phyloP scores from a whole-genome alignment of 2,113 vertebrate species.

The Steatornis caripensis region DNA sequence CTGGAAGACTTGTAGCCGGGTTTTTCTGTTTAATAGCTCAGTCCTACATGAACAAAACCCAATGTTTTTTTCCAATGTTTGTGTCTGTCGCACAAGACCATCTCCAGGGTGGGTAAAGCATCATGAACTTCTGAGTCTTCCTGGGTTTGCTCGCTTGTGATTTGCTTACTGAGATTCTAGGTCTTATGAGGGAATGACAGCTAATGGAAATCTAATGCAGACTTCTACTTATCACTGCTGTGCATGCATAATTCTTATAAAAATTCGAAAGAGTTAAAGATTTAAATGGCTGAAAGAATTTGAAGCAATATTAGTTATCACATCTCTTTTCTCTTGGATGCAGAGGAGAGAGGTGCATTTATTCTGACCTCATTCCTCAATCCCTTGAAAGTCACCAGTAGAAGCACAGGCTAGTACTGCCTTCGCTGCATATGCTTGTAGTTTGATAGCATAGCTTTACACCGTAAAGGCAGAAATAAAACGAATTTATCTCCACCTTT shows the following conservation, averaged over 20 bases:
- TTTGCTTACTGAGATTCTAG: neutral
- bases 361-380: neutral
- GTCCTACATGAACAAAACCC: neutral
- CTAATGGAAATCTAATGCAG: neutral
- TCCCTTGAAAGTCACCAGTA: neutral
- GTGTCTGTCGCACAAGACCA: neutral
- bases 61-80: rapidly evolving
- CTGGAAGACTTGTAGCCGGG: neutral
- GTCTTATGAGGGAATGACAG: neutral
- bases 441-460: neutral
- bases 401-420: neutral
- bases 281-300: neutral
- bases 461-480: neutral
- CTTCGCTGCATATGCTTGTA: neutral
- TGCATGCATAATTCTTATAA: neutral
- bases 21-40: neutral
- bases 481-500: neutral
- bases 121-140: neutral
- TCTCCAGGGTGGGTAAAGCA: neutral
- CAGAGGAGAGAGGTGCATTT: neutral
- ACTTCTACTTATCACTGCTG: neutral
- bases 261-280: neutral
- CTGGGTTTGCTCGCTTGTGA: neutral
- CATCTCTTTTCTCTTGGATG: neutral
- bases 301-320: neutral